Percentiles rank a stretch among this genome's conserved stretches.
Evolutionary conservation across 1,140 invertebrate species (phyloP).

Genomic region (Carposina sasakii): DNA sequence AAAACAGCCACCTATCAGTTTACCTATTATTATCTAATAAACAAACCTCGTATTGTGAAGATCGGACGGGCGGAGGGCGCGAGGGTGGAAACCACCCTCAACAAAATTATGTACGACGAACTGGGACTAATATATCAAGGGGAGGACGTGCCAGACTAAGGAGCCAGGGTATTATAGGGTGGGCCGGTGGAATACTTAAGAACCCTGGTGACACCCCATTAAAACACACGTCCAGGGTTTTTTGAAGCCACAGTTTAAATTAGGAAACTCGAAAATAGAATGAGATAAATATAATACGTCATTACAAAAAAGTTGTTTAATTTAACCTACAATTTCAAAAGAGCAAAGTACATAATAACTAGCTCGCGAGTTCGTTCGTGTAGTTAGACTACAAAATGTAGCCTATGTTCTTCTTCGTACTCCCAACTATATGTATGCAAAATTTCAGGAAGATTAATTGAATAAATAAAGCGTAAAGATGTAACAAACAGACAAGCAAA

Average conservation of each 20-base stretch:
- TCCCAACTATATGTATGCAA: no score
- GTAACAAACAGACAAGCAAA: no score
- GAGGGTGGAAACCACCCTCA: conserved; percentile 50
- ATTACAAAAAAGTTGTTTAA: no score
- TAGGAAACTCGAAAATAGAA: conserved; percentile 4
- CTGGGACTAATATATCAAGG: conserved; percentile 72
- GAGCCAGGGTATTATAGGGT: conserved; percentile 68
- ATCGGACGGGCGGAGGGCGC: conserved; percentile 40
- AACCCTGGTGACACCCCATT: conserved; percentile 69
- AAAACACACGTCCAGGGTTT: conserved; percentile 68
- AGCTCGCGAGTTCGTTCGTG: no score
- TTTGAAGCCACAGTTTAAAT: conserved; percentile 26
- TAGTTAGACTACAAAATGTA: no score
- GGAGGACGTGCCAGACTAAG: conserved; percentile 68
- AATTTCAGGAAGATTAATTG: no score
- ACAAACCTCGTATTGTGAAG: conserved; percentile 64
- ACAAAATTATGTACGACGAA: conserved; percentile 73
- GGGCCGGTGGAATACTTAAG: conserved; percentile 69
- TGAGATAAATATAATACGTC: no score
- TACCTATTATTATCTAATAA: conserved; percentile 53
- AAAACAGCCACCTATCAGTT: no score
- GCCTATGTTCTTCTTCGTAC: no score
- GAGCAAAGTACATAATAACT: no score
- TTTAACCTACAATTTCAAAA: no score
- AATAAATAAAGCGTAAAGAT: no score